Conservation (phyloP, 1,140 invertebrate species). For the Aphis gossypii region DNA sequence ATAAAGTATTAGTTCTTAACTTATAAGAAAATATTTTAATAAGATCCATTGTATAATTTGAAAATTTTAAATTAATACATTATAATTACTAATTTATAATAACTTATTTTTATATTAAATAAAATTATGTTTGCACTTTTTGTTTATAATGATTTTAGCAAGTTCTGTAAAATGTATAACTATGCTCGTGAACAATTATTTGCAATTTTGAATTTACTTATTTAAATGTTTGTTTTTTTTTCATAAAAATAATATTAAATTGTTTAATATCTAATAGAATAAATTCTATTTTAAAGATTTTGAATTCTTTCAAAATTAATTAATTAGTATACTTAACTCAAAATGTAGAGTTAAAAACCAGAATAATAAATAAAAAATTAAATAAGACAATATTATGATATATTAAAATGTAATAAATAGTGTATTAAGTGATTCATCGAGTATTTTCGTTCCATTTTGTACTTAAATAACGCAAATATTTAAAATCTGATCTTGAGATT, state of each 20-base stretch:
- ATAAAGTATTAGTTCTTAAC: background rate
- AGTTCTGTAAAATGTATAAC: constrained; percentile 2
- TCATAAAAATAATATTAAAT: background rate
- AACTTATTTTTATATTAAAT: background rate
- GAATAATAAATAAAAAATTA: background rate
- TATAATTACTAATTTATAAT: background rate
- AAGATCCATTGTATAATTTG: background rate
- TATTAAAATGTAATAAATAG: background rate
- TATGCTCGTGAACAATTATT: background rate
- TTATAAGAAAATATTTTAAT: background rate
- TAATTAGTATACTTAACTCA: background rate
- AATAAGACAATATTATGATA: background rate
- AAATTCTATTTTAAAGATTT: constrained; percentile 5
- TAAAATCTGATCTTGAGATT: background rate
- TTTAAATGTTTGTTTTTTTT: background rate
- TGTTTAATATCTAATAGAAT: constrained; percentile 23
- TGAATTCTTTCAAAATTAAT: background rate
- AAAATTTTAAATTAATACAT: background rate
- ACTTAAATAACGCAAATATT: background rate
- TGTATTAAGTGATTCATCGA: background rate
- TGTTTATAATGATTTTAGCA: background rate
- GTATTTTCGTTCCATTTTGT: background rate
- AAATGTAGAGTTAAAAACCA: constrained; percentile 33
- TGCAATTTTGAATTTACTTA: background rate
- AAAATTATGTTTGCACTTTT: background rate